These are phyloP conservation scores for Drosophila subpulchrella DNA, from an alignment of 1,140 invertebrate genomes.

Conservation along the genomic window DNA sequence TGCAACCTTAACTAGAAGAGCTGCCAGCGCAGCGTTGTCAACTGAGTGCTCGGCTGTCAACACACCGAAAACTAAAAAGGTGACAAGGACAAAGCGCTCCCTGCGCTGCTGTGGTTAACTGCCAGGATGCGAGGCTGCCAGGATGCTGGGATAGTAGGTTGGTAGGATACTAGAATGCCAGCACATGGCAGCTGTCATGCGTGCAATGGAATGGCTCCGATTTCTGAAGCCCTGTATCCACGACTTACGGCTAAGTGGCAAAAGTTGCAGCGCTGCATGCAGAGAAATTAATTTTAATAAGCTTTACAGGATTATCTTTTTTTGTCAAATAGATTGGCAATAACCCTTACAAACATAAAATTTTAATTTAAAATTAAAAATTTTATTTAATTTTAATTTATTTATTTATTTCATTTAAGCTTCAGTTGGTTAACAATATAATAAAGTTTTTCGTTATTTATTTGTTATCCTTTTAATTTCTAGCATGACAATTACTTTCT, in stretches of 20 bases:
- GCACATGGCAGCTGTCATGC: conserved; percentile 78
- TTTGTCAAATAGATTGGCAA: too few relatives aligned
- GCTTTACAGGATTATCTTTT: too few relatives aligned
- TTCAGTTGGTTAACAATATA: too few relatives aligned
- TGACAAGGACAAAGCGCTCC: conserved; percentile 75
- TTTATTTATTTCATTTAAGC: too few relatives aligned
- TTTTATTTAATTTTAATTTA: too few relatives aligned
- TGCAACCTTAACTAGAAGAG: conserved; percentile 5
- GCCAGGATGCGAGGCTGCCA: conserved; percentile 11
- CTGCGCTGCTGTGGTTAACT: conserved; percentile 52
- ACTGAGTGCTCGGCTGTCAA: conserved; percentile 73
- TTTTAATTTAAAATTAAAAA: too few relatives aligned
- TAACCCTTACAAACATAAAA: too few relatives aligned
- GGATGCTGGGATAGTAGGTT: conserved; percentile 9
- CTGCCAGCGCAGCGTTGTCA: conserved; percentile 56
- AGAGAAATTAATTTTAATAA: background rate
- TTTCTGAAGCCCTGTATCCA: conserved; percentile 34
- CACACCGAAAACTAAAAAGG: conserved; percentile 80
- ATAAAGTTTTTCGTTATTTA: too few relatives aligned
- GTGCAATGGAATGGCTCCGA: conserved; percentile 54
- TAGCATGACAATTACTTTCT: too few relatives aligned
- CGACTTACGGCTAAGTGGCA: conserved; percentile 55
- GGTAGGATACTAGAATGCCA: conserved; percentile 21
- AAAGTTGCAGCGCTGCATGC: conserved; percentile 60
- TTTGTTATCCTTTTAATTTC: background rate